Evolutionary conservation across 2,888 invertebrate genomes (phyloP), one percentile per base, ranked within the genome.

Genomic region (Lasiommata megera): DNA sequence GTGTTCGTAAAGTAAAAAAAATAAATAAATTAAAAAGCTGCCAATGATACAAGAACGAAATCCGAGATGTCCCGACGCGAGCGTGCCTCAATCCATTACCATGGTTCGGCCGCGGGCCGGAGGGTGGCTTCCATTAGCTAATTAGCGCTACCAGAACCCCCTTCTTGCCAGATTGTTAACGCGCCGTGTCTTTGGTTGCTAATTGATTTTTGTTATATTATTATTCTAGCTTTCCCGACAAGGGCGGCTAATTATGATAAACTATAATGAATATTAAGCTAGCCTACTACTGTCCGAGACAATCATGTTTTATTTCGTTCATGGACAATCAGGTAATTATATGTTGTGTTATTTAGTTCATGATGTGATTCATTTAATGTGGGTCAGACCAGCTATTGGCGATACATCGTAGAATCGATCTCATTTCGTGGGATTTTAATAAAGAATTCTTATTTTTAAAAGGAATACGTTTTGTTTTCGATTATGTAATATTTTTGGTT

Each of bases 21-120:
- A 38, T 31, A 29, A 28, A n/a, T 40, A 16, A 40, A 38, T 31
- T 29, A 2, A 28, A 31, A 53, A 34, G 58, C 44, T 63, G 58
- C 54, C 56, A 61, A 59, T 62, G 65, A 54, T 58, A 58, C 56
- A 62, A 56, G 50, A 60, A 59, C 65, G 70, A 80, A 84, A 86
- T 81, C 81, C 72, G 84, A 87, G 84, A 85, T 78, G 79, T 72
- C 68, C 71, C 65, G 54, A 71, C 67, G 71, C 72, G 77, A 75
- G 88, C 88, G 88, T 88, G 88, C 82, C 73, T 72, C 83, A 79
- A 84, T 84, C 86, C 88, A 88, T 89, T 89, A 88, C 74, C 74
- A 68, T 65, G 63, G 63, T 50, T 47, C 61, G 57, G 60, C 60
- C 58, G 63, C 66, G 64, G 66, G 70, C 64, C 63, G 66, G 68